A percentile compares a stretch with the other conserved stretches of the same genome.
Evolutionary conservation across 2,113 vertebrate species (phyloP).

Genomic region (Stercorarius parasiticus): DNA sequence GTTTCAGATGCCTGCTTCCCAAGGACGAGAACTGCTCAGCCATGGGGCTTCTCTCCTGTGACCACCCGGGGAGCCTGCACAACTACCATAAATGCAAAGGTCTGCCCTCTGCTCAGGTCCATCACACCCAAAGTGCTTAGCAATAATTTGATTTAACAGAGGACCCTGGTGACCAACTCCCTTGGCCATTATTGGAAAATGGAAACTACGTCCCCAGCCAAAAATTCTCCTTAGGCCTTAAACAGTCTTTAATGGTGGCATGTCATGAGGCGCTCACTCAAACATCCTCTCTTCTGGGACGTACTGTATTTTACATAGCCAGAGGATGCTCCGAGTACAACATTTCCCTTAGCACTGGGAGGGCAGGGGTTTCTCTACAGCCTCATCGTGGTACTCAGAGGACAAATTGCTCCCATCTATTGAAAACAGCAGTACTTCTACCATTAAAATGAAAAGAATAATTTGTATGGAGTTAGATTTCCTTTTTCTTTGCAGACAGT

Average conservation of each 20-base stretch:
- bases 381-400: not conserved
- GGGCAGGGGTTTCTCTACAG: not conserved
- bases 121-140: rapidly evolving
- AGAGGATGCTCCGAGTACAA: not conserved
- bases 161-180: not conserved
- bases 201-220: not conserved
- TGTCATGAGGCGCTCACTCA: not conserved
- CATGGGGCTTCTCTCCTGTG: not conserved
- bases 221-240: not conserved
- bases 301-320: not conserved
- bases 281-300: not conserved
- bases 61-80: rapidly evolving
- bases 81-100: not conserved
- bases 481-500: not conserved
- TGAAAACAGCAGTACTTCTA: not conserved
- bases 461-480: not conserved
- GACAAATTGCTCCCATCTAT: not conserved
- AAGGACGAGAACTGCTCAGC: not conserved
- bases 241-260: not conserved
- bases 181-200: not conserved
- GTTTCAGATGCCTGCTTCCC: not conserved
- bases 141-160: not conserved
- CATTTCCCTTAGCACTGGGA: not conserved
- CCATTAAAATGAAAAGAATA: not conserved
- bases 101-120: not conserved